These are phyloP conservation scores for Acomys russatus DNA, from an alignment of 2,797 vertebrate species.

Conservation along the genomic window DNA sequence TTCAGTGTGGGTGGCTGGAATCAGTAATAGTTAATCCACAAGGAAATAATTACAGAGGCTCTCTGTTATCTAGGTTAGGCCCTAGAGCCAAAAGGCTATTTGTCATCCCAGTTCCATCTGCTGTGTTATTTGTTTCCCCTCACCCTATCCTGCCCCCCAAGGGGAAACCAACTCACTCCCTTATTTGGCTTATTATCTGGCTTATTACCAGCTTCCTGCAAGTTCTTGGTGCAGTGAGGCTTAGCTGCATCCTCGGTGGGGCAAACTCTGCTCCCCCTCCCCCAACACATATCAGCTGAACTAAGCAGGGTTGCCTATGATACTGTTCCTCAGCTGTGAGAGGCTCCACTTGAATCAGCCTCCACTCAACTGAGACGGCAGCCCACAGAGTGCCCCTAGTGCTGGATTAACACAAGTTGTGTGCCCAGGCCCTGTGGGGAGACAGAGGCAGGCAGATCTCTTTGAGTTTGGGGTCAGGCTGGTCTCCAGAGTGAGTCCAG, in stretches of 20 bases:
- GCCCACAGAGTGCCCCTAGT: not conserved
- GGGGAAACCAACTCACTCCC: slow-evolving; percentile 47
- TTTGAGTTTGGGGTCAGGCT: no score
- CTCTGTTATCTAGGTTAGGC: slow-evolving; percentile 76
- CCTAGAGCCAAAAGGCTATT: slow-evolving; percentile 49
- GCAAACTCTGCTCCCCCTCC: no score
- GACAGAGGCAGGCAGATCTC: no score
- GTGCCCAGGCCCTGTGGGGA: no score
- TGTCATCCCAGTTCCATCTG: slow-evolving; percentile 64
- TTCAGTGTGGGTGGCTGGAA: slow-evolving; percentile 47
- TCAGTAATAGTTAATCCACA: slow-evolving; percentile 42
- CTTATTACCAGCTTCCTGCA: slow-evolving; percentile 16
- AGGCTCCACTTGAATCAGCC: not conserved
- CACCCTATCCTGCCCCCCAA: not conserved
- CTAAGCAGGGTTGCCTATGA: fast-evolving
- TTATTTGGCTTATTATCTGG: slow-evolving; percentile 29
- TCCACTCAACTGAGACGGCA: not conserved
- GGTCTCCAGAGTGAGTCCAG: no score
- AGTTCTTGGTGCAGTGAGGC: slow-evolving; percentile 12
- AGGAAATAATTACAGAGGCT: slow-evolving; percentile 68
- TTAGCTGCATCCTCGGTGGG: not conserved
- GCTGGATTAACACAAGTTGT: not conserved
- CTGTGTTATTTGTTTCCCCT: slow-evolving; percentile 39
- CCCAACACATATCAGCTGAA: not conserved
- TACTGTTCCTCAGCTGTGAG: fast-evolving